Evolutionary conservation across 1,140 invertebrate genomes (phyloP).

Genomic region (Drosophila melanica): DNA sequence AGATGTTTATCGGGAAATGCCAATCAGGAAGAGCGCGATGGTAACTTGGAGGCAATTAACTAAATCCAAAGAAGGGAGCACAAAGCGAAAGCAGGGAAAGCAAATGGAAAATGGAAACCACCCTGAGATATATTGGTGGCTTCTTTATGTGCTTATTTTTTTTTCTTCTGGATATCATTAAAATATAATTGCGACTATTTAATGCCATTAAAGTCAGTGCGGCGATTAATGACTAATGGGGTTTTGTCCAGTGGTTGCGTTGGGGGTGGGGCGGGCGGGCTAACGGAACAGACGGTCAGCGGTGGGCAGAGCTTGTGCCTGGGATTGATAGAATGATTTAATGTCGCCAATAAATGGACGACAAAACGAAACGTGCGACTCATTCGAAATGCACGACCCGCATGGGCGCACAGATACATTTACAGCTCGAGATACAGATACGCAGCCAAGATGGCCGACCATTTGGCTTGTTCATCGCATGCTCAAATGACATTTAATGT

Average conservation of each 20-base stretch:
- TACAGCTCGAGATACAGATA: conserved; percentile 3
- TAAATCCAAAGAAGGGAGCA: conserved; percentile 41
- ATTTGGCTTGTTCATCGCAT: conserved; percentile 66
- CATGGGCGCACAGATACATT: conserved; percentile 28
- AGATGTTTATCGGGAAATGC: conserved; percentile 24
- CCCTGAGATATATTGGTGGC: conserved; percentile 31
- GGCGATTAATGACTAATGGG: conserved; percentile 80
- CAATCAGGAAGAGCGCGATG: conserved; percentile 23
- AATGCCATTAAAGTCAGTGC: conserved; percentile 80
- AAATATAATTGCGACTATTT: conserved; percentile 82
- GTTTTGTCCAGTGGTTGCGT: conserved; percentile 27
- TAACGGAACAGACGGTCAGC: conserved; percentile 14
- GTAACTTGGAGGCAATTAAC: conserved; percentile 60
- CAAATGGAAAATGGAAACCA: conserved; percentile 23
- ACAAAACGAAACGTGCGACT: conserved; percentile 66
- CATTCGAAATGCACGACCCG: conserved; percentile 68
- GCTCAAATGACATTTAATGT: conserved; percentile 79
- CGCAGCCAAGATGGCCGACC: conserved; percentile 61
- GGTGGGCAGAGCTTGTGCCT: conserved; percentile 52
- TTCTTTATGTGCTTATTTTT: neutral
- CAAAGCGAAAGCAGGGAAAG: conserved; percentile 1
- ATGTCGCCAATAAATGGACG: conserved; percentile 79
- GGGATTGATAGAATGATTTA: conserved; percentile 82
- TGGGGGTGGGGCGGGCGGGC: neutral
- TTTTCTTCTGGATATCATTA: conserved; percentile 54